Evolutionary conservation across 2,797 vertebrate genomes (phyloP), one percentile per base, ranked within the genome.

Genomic region (Channa striata): DNA sequence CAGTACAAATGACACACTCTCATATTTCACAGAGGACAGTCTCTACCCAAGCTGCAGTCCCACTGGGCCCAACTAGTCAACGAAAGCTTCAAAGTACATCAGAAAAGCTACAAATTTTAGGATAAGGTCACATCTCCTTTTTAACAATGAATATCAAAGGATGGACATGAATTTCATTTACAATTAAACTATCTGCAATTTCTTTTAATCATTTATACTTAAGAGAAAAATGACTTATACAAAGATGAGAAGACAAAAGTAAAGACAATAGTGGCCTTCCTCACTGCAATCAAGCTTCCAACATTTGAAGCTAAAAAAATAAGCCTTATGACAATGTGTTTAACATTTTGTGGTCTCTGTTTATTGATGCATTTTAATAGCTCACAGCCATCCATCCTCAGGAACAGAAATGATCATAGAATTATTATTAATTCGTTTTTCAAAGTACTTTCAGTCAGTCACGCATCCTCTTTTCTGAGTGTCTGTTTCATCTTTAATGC

Each of bases 401-500:
- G 8, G n/a, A 42, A 60, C 36, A 5, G 8, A 16, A 6, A 59
- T 21, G n/a, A 33, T 23, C 39, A 5, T 25, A 47, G 14, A 43
- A 13, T 33, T 49, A 1, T 11, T 40, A 21, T 16, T 39, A 61
- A 61, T 61, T 21, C 7, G 11, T 67, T 56, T 65, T 12, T 16
- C 59, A 12, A 65, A 60, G 47, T 65, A 56, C 62, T 44, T 44
- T 44, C 7, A 76, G 42, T 60, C 21, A 9, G 21, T 20, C 19
- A 21, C 59, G 50, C 20, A 13, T 39, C 33, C 47, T 72, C 40
- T 63, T 70, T 62, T 56, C 51, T 56, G 44, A 72, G 21, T 40
- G 53, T 60, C 57, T 61, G 56, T 67, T 78, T 84, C 53, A 67
- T 73, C 66, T 51, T 42, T 72, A 69, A 71, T 58, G 59, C 63